Conservation (phyloP, 1,140 invertebrate species). For the Drosophila tristis region DNA sequence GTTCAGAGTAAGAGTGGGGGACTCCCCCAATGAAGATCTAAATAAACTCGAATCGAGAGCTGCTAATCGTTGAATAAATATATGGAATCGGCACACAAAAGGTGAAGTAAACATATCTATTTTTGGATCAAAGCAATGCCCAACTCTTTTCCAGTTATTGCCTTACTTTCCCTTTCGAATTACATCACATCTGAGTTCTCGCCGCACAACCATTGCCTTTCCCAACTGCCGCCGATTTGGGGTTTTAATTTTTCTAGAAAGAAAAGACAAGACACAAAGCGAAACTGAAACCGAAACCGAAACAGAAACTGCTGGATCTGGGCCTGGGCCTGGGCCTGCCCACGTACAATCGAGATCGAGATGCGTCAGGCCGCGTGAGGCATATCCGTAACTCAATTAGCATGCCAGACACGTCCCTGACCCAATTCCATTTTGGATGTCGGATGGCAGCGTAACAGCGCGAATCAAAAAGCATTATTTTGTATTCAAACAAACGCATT, state of each 20-base stretch:
- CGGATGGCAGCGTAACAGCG: background rate
- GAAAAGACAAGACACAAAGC: conserved; percentile 10
- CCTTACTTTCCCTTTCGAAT: conserved; percentile 36
- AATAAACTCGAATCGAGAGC: too few species aligned
- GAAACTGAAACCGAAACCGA: conserved; percentile 1
- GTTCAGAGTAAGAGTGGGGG: too few species aligned
- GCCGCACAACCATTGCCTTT: conserved; percentile 49
- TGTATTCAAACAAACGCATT: conserved; percentile 49
- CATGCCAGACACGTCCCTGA: conserved; percentile 79
- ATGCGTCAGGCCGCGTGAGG: conserved; percentile 53
- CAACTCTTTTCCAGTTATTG: background rate
- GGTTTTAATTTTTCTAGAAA: conserved; percentile 45
- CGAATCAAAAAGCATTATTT: conserved; percentile 14
- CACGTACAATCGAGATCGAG: conserved; percentile 14
- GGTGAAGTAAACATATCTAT: too few species aligned
- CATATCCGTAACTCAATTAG: conserved; percentile 63
- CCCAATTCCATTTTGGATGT: conserved; percentile 62
- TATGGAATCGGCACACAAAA: too few species aligned
- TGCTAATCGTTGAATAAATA: too few species aligned
- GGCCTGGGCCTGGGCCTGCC: conserved; percentile 22
- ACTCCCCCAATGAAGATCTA: too few species aligned
- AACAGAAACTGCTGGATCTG: conserved; percentile 13
- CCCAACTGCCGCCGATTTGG: conserved; percentile 25
- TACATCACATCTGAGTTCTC: conserved; percentile 29
- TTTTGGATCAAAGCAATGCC: background rate